phyloP scores from a whole-genome alignment of 2,113 vertebrate species.

The Cheilinus undulatus region DNA sequence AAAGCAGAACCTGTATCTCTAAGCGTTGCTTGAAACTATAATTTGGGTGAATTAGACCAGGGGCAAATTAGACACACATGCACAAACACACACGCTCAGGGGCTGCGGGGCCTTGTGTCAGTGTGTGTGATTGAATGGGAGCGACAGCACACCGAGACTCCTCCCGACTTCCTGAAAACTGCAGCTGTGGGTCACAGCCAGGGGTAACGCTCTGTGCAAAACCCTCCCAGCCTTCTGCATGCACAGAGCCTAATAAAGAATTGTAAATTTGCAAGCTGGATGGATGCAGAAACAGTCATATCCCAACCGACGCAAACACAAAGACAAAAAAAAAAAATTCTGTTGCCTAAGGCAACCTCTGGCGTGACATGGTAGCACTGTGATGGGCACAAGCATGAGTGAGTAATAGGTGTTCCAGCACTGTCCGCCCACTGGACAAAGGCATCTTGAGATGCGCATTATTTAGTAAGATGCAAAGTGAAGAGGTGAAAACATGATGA shows the following conservation, averaged over 20 bases:
- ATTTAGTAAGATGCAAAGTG: slow-evolving; percentile 71
- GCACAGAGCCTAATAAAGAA: slow-evolving; percentile 39
- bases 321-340: slow-evolving; percentile 2
- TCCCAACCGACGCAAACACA: slow-evolving; percentile 29
- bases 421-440: slow-evolving; percentile 75
- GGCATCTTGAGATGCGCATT: slow-evolving; percentile 72
- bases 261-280: slow-evolving; percentile 49
- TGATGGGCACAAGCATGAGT: slow-evolving; percentile 70
- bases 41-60: slow-evolving; percentile 57
- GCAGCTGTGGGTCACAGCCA: slow-evolving; percentile 71
- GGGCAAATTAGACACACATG: slow-evolving; percentile 47
- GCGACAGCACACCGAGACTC: slow-evolving; percentile 64
- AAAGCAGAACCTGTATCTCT: slow-evolving; percentile 25
- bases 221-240: slow-evolving; percentile 7
- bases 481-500: slow-evolving; percentile 74
- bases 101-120: slow-evolving; percentile 58
- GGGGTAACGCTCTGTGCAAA: slow-evolving; percentile 47
- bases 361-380: slow-evolving; percentile 66
- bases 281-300: slow-evolving; percentile 38
- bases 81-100: slow-evolving; percentile 23
- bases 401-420: slow-evolving; percentile 77
- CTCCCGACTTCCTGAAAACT: slow-evolving; percentile 72
- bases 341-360: slow-evolving; percentile 53
- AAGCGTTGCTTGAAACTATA: slow-evolving; percentile 30
- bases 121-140: slow-evolving; percentile 70